Conservation (phyloP, 2,797 vertebrate genomes). For the Propithecus deckenii region DNA sequence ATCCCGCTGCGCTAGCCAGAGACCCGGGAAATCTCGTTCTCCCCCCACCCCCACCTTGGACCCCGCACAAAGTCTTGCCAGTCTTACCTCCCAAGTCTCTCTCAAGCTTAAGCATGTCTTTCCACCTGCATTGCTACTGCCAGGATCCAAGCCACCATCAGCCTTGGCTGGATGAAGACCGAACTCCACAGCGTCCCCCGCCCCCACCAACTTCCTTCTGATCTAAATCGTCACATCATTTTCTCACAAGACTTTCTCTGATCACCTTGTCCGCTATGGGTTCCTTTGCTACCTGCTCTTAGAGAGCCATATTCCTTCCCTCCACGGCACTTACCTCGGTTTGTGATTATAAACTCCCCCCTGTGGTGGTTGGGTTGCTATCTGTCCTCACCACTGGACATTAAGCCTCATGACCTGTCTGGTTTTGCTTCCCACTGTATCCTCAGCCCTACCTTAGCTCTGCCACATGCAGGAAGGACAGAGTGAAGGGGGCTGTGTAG, state of each 20-base stretch:
- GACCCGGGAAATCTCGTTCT: not conserved
- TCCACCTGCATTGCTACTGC: not conserved
- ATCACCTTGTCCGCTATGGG: not conserved
- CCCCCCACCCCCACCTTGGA: accelerated
- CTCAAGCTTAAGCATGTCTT: not conserved
- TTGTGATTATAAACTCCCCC: not conserved
- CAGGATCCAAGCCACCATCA: not conserved
- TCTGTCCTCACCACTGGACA: not conserved
- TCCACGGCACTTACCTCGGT: not conserved
- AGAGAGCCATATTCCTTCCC: not conserved
- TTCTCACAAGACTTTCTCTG: not conserved
- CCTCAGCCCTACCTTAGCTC: not conserved
- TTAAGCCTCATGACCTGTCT: not conserved
- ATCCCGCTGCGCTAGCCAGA: not conserved
- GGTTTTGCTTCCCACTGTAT: not conserved
- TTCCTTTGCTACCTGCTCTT: not conserved
- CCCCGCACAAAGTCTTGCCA: not conserved
- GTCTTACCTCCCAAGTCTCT: not conserved
- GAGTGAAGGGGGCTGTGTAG: not conserved
- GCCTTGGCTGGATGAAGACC: not conserved
- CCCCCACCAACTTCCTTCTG: not conserved
- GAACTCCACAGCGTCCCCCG: not conserved
- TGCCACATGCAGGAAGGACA: not conserved
- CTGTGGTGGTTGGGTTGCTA: not conserved
- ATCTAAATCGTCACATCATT: not conserved